Base-by-base conservation (phyloP, 2,113 vertebrate genomes). In the Sphyrna mokarran region DNA sequence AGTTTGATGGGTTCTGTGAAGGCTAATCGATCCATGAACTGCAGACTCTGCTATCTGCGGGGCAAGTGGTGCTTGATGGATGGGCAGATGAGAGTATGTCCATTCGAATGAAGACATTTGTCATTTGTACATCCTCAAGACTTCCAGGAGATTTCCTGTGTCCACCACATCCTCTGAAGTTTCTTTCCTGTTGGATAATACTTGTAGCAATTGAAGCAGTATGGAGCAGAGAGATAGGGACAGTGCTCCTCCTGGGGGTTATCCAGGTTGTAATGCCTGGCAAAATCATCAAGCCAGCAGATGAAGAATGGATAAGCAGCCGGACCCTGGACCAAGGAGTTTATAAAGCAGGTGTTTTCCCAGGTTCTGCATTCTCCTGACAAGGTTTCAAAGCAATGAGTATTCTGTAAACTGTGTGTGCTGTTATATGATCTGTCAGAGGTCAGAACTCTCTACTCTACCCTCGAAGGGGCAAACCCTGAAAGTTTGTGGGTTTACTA, bases 71-170 rank as follows among this genome's bases (percentile, higher is more conserved):
- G 72, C 72, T 76, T 11, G 26, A 76, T 9, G 72, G 72, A 0
- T 33, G 33, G 29, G 72, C 11, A 1, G 26, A 76, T 76, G 72
- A 76, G 3, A 4, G 48, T 5, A 54, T 54, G 48, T 54, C 48
- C 48, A 54, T 97, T 99, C 99, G 96, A 99, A 99, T 0, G 98
- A 99, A 69, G 98, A 99, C 95, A 99, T 99, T 96, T 99, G 99
- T 99, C 99, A 99, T 89, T 98, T 97, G 97, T 99, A 98, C 96
- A 98, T 96, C 96, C 98, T 96, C 40, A 99, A 96, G 68, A 98
- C 98, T 68, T 99, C 98, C 96, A 99, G 95, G 85, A 99, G 97
- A 96, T 98, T 97, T 96, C 99, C 98, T 0, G 99, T 99, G 83
- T 99, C 99, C 89, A 99, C 97, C 14, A 99, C 97, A 0, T 99